Evolutionary conservation across 2,888 invertebrate species (phyloP), one percentile per base, ranked within the genome.

Genomic region (Cotesia congregata): DNA sequence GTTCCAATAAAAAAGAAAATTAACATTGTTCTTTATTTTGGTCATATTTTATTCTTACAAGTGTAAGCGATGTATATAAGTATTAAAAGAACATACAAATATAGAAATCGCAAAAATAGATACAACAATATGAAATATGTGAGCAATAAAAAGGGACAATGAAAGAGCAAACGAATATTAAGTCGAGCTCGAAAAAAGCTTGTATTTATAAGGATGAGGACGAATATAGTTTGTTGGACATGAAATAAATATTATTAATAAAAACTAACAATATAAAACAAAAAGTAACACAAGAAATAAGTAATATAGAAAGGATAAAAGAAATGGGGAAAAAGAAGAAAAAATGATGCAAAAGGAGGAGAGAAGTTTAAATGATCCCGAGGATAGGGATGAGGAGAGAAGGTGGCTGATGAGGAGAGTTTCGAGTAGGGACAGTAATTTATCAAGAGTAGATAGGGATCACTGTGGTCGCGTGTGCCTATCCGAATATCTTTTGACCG

Each of bases 371-470:
- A 62, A 77, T 50, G 50, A 60, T 72, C 50, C 62, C 67, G 65
- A 50, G 20, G 67, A 62, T 30, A 3, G 50, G 64, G 77, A 74
- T 75, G 77, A 75, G 72, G 80, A 81, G 72, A 60, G 74, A 76
- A 81, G 80, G 77, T 80, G 80, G 75, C 80, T 73, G 82, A 72
- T 73, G 82, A 72, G 75, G 76, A 75, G 64, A 69, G 75, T 70
- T 80, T 78, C 82, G 81, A 84, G 84, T 84, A 85, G 87, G 86
- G 87, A 88, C 86, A 86, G 87, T 85, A 87, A 88, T 88, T 88
- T 88, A 88, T 88, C 88, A 88, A 87, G 77, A 80, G 82, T 77
- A 87, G 89, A 89, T 89, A 88, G 85, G 85, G 84, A 89, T 88
- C 88, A 88, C 78, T 76, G 82, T 82, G 85, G 86, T 88, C 87